phyloP scores from a whole-genome alignment of 2,888 invertebrate genomes.

The Noctua janthe region DNA sequence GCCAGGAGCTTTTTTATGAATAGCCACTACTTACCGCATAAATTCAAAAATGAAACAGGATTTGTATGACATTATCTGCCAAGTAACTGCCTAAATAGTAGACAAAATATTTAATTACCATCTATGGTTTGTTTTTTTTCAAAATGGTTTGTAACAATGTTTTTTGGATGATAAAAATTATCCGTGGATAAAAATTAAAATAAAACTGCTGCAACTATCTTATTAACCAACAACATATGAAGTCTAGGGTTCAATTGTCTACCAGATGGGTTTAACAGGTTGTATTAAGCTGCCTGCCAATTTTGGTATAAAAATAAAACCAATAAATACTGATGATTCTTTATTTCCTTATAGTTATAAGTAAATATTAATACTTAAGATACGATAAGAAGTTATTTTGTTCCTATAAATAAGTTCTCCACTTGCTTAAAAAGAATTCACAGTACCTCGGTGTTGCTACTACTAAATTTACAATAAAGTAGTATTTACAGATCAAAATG shows the following conservation, averaged over 20 bases:
- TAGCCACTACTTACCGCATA: too few relatives aligned
- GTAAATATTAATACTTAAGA: constrained; percentile 72
- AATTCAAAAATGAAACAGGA: too few relatives aligned
- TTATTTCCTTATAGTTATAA: constrained; percentile 71
- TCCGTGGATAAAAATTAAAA: too few relatives aligned
- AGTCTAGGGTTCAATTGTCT: neutral
- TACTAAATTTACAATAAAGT: constrained; percentile 66
- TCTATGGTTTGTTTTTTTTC: too few relatives aligned
- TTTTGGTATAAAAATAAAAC: constrained; percentile 45
- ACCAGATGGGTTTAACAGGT: neutral
- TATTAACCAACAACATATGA: neutral
- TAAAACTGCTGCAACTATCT: too few relatives aligned
- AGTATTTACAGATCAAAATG: constrained; percentile 71
- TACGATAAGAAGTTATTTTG: constrained; percentile 69
- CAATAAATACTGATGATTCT: constrained; percentile 66
- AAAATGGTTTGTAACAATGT: too few relatives aligned
- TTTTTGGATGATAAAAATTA: too few relatives aligned
- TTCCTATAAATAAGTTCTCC: constrained; percentile 69
- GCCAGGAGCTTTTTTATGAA: neutral
- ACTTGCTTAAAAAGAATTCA: constrained; percentile 62
- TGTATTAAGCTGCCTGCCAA: neutral
- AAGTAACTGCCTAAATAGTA: too few relatives aligned
- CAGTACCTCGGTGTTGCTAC: constrained; percentile 65
- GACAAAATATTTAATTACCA: too few relatives aligned
- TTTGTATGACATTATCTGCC: too few relatives aligned